Evolutionary conservation across 23 tunicate species (phyloP).

Genomic region (Ascidia mentula): DNA sequence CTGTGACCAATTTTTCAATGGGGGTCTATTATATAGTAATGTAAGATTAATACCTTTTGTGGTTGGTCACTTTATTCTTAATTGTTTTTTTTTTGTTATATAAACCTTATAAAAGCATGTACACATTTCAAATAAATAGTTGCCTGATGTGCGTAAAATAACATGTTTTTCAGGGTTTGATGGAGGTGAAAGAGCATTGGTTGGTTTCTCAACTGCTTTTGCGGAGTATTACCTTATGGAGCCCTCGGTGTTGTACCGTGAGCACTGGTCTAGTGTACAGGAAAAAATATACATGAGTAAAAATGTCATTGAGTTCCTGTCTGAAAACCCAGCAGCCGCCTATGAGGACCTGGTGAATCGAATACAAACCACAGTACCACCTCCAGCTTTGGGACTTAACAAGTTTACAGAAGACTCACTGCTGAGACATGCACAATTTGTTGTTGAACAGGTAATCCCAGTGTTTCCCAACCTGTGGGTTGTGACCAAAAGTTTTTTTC

Average conservation of each 20-base stretch:
- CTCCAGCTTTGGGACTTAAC: conserved; percentile 36
- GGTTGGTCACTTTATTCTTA: too few relatives aligned
- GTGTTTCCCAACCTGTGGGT: too few relatives aligned
- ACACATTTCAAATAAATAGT: too few relatives aligned
- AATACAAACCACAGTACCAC: conserved; percentile 70
- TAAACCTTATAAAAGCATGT: too few relatives aligned
- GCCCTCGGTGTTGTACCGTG: conserved; percentile 38
- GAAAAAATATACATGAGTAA: conserved; percentile 94
- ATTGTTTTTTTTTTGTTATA: too few relatives aligned
- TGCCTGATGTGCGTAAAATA: too few relatives aligned
- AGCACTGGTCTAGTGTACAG: conserved; percentile 62
- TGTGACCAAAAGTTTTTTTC: too few relatives aligned
- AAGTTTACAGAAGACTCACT: conserved; percentile 80
- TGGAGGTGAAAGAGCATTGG: conserved; percentile 85
- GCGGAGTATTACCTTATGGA: conserved; percentile 80
- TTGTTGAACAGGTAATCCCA: conserved; percentile 77
- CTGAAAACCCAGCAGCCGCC: conserved; percentile 43
- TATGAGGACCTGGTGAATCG: conserved; percentile 87
- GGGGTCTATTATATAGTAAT: too few relatives aligned
- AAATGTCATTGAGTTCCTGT: conserved; percentile 74
- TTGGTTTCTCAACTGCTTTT: conserved; percentile 87
- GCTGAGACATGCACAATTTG: conserved; percentile 91
- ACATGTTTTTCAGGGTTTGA: conserved; percentile 74
- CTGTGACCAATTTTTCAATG: too few relatives aligned
- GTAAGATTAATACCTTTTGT: too few relatives aligned